Base-by-base conservation (phyloP, 2,888 invertebrate genomes). In the Chrysolina haemoptera region DNA sequence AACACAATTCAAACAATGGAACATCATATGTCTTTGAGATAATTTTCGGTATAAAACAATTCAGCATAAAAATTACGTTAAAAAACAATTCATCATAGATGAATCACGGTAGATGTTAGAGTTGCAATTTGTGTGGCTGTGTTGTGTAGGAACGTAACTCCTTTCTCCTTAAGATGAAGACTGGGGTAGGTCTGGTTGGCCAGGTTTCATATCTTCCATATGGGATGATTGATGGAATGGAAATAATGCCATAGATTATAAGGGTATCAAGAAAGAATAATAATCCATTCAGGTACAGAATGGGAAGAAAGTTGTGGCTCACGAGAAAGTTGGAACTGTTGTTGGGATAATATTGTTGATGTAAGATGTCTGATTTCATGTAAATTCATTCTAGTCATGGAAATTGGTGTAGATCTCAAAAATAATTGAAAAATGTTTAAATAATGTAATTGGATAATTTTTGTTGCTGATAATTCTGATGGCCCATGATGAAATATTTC, bases 391-490 rank as follows among this genome's bases (percentile, higher is more conserved):
- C 5, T 14, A 14, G 43, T 3, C 9, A 43, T 43, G 14, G 43
- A 43, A 43, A 35, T 35, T 35, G 35, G 35, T 35, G 35, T 35
- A 35, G 35, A 35, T 35, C 35, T 35, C 35, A 35, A 35, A 35
- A 35, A 35, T 35, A 43, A 46, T 46, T n/a, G 46, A 46, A n/a
- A 46, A 46, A 46, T 46, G n/a, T 46, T 46, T 46, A 46, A 46
- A 46, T 14, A n/a, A n/a, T 14, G 46, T 46, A 46, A 46, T 46
- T 46, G 46, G n/a, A 46, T 46, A 46, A 14, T 43, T 43, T 43
- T 43, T 3, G 43, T 43, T 43, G 43, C 14, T 43, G 43, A 43
- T 43, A 43, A 43, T 43, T 43, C 43, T 43, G 14, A 43, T 43
- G 43, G 43, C 14, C 43, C 35, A 35, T 35, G 35, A 35, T 35